These are phyloP conservation scores for Cerastoderma edule DNA, from an alignment of 2,888 invertebrate species.

Conservation along the genomic window DNA sequence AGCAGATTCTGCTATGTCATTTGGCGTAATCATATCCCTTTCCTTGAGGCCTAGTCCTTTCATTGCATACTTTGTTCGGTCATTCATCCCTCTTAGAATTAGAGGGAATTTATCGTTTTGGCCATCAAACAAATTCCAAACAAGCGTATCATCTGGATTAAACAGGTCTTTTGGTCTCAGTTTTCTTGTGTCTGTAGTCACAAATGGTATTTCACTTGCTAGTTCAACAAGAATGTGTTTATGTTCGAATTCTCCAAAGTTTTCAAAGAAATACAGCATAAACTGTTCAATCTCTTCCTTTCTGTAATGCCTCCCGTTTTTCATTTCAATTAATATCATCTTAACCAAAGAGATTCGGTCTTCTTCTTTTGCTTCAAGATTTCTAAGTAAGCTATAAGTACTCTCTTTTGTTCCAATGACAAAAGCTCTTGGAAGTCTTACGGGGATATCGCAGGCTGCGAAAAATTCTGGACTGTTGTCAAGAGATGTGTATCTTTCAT, in stretches of 20 bases:
- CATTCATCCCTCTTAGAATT: background rate
- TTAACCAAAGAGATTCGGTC: background rate
- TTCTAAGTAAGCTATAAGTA: background rate
- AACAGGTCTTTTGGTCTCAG: slow-evolving; percentile 44
- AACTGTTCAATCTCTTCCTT: slow-evolving; percentile 26
- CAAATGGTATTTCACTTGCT: slow-evolving; percentile 17
- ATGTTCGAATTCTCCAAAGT: slow-evolving; percentile 12
- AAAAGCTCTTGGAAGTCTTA: slow-evolving; percentile 6
- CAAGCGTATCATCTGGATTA: slow-evolving; percentile 30
- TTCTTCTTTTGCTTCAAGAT: slow-evolving; percentile 8
- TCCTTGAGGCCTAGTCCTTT: slow-evolving; percentile 43
- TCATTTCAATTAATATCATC: background rate
- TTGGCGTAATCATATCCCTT: slow-evolving; percentile 15
- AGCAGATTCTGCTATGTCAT: slow-evolving; percentile 30
- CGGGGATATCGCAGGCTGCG: background rate
- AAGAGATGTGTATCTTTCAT: background rate
- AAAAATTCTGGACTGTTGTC: background rate
- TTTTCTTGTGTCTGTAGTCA: background rate
- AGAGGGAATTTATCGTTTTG: slow-evolving; percentile 8
- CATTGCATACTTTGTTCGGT: slow-evolving; percentile 4
- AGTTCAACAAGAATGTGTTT: slow-evolving; percentile 13
- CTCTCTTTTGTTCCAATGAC: background rate
- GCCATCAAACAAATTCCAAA: slow-evolving; percentile 31
- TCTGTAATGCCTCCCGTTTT: background rate
- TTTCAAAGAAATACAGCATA: slow-evolving; percentile 40